Evolutionary conservation across 2,888 invertebrate genomes (phyloP).

Genomic region (Molorchus minor): DNA sequence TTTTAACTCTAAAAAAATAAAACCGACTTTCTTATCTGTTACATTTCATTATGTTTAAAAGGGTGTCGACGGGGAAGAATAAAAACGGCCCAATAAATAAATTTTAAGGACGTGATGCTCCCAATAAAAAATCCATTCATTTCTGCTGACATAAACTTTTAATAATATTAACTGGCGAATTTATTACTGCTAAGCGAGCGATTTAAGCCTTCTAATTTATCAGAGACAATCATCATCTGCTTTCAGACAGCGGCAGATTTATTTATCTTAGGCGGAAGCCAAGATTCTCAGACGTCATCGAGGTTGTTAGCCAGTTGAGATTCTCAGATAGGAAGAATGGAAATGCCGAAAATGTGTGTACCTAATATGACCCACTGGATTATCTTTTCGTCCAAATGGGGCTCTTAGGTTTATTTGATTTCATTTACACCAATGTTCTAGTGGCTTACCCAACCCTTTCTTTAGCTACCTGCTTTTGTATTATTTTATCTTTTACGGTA

Average conservation of each 20-base stretch:
- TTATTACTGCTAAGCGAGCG: constrained; percentile 2
- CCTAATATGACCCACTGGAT: constrained; percentile 4
- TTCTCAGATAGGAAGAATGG: constrained; percentile 13
- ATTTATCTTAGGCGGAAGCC: constrained; percentile 7
- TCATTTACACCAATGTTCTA: too few species aligned
- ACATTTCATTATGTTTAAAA: too few species aligned
- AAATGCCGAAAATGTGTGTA: constrained; percentile 7
- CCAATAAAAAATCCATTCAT: too few species aligned
- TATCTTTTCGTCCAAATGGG: background rate
- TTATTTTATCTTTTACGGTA: too few species aligned
- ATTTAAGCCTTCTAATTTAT: constrained; percentile 19
- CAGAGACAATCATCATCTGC: constrained; percentile 19
- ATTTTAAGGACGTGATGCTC: too few species aligned
- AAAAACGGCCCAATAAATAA: too few species aligned
- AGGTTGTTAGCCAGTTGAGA: constrained; percentile 11
- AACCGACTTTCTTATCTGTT: too few species aligned
- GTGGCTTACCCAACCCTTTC: too few species aligned
- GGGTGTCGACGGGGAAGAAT: too few species aligned
- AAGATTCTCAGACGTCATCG: constrained; percentile 14
- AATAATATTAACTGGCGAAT: constrained; percentile 8
- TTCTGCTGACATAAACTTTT: constrained; percentile 3
- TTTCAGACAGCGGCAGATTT: constrained; percentile 12
- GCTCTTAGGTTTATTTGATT: background rate
- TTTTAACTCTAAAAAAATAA: too few species aligned
- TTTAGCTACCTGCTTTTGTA: too few species aligned